Conservation (phyloP, 2,888 invertebrate species). For the Agrochola lota region DNA sequence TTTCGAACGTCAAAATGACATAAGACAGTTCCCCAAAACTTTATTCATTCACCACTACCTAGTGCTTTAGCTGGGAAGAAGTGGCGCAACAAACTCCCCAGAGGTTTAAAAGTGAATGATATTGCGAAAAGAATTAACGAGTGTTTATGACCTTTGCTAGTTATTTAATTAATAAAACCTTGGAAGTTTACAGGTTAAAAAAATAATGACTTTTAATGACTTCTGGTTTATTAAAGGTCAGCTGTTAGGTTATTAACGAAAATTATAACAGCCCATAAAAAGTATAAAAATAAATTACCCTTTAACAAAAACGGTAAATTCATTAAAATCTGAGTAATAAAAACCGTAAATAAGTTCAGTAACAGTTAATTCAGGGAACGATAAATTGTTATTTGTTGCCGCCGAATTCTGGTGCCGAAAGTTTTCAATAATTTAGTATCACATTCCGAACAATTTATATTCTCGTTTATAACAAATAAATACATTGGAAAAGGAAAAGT, state of each 20-base stretch:
- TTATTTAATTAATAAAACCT: background rate
- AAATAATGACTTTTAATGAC: background rate
- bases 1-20: no score
- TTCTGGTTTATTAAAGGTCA: constrained; percentile 10
- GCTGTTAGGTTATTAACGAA: background rate
- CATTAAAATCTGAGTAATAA: constrained; percentile 54
- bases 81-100: no score
- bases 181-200: background rate
- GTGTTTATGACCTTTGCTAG: background rate
- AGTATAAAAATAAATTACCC: constrained; percentile 39
- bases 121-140: background rate
- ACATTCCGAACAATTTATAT: constrained; percentile 53
- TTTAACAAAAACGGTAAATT: constrained; percentile 46
- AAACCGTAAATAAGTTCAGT: constrained; percentile 49
- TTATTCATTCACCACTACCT: no score
- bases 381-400: constrained; percentile 61
- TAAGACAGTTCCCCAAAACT: no score
- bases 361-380: constrained; percentile 54
- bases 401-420: constrained; percentile 50
- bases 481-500: constrained; percentile 30
- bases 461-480: constrained; percentile 43
- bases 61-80: no score
- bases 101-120: background rate
- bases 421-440: constrained; percentile 58
- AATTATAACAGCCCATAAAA: constrained; percentile 27